Conservation (phyloP, 2,797 vertebrate genomes). For the Acestrorhynchus altus region DNA sequence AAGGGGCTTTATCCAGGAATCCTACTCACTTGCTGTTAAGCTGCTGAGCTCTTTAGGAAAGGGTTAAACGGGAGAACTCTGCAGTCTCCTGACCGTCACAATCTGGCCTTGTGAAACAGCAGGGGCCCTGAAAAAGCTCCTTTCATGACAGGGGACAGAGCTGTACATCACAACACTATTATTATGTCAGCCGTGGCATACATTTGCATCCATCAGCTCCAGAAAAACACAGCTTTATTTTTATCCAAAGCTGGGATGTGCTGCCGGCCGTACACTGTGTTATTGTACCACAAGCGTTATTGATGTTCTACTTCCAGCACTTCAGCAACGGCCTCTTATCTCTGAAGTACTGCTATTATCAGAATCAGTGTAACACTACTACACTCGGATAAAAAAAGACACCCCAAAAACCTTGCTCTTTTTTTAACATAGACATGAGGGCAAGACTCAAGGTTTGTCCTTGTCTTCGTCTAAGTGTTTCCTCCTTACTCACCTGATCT, state of each 20-base stretch:
- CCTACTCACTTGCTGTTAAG: conserved; percentile 7
- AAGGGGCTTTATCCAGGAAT: too few species aligned
- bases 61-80: conserved; percentile 22
- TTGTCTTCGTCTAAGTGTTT: too few species aligned
- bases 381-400: too few species aligned
- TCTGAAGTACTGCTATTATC: background rate
- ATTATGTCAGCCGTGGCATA: background rate
- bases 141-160: background rate
- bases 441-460: too few species aligned
- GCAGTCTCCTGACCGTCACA: conserved; percentile 24
- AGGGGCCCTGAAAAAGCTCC: conserved; percentile 54
- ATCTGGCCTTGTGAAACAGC: conserved; percentile 64
- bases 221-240: conserved; percentile 13
- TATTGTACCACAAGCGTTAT: background rate
- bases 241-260: conserved; percentile 7
- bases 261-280: background rate
- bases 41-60: conserved; percentile 32
- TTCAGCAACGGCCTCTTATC: background rate
- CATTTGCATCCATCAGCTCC: conserved; percentile 14
- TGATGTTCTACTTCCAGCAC: background rate
- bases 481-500: too few species aligned
- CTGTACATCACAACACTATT: conserved; percentile 6
- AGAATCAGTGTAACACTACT: too few species aligned
- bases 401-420: too few species aligned
- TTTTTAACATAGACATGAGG: too few species aligned